phyloP scores from a whole-genome alignment of 2,888 invertebrate genomes.

The Plebejus anna region DNA sequence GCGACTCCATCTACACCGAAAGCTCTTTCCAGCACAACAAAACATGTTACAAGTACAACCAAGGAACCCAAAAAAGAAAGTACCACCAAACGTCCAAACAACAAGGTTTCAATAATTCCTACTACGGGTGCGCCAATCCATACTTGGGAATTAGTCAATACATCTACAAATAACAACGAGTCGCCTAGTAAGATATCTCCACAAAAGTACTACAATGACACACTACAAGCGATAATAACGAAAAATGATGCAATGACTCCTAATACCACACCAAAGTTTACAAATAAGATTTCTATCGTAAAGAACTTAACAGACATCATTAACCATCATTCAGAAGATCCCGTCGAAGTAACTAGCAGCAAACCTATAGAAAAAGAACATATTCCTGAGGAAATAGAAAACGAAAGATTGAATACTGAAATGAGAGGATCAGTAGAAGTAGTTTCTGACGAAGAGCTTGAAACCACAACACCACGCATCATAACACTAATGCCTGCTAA shows the following conservation, averaged over 20 bases:
- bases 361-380: conserved; percentile 37
- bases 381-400: conserved; percentile 42
- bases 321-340: conserved; percentile 76
- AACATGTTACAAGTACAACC: conserved; percentile 35
- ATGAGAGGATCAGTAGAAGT: conserved; percentile 69
- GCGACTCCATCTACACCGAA: conserved; percentile 33
- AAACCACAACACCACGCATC: conserved; percentile 61
- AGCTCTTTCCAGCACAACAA: conserved; percentile 33
- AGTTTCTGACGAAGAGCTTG: conserved; percentile 65
- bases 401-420: conserved; percentile 55
- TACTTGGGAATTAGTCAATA: conserved; percentile 82
- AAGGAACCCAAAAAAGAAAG: conserved; percentile 52
- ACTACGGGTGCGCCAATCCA: conserved; percentile 62
- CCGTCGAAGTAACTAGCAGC: conserved; percentile 36
- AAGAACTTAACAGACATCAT: conserved; percentile 83
- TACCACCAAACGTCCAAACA: conserved; percentile 64
- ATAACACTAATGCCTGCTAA: conserved; percentile 87
- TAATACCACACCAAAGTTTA: conserved; percentile 68
- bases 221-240: conserved; percentile 81
- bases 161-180: conserved; percentile 67
- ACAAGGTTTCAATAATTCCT: conserved; percentile 72
- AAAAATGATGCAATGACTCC: conserved; percentile 74
- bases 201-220: conserved; percentile 81
- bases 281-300: conserved; percentile 68
- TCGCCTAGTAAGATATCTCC: conserved; percentile 63